phyloP scores from a whole-genome alignment of 2,113 vertebrate species.

The Myocastor coypus region DNA sequence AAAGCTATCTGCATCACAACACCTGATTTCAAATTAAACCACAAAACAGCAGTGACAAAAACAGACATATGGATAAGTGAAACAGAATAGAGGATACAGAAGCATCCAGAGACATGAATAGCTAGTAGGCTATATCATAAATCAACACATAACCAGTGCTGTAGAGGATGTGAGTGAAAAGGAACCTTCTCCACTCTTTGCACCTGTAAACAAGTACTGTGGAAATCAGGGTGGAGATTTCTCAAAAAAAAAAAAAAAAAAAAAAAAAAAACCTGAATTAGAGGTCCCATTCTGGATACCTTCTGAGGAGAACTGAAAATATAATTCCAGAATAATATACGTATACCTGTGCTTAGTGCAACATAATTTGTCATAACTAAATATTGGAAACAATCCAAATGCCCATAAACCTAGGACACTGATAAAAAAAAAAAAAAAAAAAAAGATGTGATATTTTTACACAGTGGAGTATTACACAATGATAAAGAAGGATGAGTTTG shows the following conservation, averaged over 20 bases:
- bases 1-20: not conserved
- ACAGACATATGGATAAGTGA: not conserved
- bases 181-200: not conserved
- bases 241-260: not conserved
- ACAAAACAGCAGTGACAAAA: not conserved
- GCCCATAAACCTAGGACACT: not conserved
- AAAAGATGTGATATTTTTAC: not conserved
- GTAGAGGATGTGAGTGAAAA: not conserved
- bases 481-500: not conserved
- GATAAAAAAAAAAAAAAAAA: not conserved
- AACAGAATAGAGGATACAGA: not conserved
- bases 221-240: not conserved
- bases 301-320: not conserved
- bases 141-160: not conserved
- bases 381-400: not conserved
- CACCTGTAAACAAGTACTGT: not conserved
- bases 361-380: not conserved
- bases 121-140: not conserved
- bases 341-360: not conserved
- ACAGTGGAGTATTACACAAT: not conserved
- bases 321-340: not conserved
- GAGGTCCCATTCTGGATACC: not conserved
- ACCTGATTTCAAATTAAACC: not conserved
- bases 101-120: not conserved
- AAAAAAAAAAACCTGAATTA: too few species aligned